A percentile compares a stretch with the other conserved stretches of the same genome.
These are phyloP conservation scores for Candoia aspera DNA, from an alignment of 2,113 vertebrate genomes.

Conservation along the genomic window DNA sequence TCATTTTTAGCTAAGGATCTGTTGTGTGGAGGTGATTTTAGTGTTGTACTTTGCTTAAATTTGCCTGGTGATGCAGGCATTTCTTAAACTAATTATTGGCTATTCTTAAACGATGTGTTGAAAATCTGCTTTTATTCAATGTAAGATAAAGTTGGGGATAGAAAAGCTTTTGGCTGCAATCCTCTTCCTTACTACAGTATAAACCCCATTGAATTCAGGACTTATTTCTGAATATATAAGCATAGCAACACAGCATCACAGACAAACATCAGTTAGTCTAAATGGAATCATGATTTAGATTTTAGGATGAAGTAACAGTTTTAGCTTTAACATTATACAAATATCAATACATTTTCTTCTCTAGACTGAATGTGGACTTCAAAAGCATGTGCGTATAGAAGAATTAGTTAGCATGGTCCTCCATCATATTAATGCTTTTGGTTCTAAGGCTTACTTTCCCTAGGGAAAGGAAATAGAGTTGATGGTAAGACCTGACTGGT, in stretches of 20 bases:
- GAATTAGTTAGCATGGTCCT: constrained; percentile 4
- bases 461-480: constrained; percentile 35
- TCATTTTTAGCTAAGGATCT: not conserved
- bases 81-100: not conserved
- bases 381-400: not conserved
- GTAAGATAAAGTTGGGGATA: constrained; percentile 36
- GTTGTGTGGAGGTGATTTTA: not conserved
- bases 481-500: constrained; percentile 32
- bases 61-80: not conserved
- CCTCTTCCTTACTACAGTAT: not conserved
- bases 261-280: not conserved
- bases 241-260: not conserved
- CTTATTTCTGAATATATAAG: not conserved
- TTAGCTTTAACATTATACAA: not conserved
- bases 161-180: not conserved
- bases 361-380: not conserved
- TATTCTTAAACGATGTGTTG: constrained; percentile 15
- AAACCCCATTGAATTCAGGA: not conserved
- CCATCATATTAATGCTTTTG: constrained; percentile 19
- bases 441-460: constrained; percentile 33
- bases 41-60: constrained; percentile 5
- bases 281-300: not conserved
- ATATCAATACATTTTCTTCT: not conserved
- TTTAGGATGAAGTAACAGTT: not conserved
- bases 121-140: constrained; percentile 29